Evolutionary conservation across 2,797 vertebrate species (phyloP).

Genomic region (Diplodus puntazzo): DNA sequence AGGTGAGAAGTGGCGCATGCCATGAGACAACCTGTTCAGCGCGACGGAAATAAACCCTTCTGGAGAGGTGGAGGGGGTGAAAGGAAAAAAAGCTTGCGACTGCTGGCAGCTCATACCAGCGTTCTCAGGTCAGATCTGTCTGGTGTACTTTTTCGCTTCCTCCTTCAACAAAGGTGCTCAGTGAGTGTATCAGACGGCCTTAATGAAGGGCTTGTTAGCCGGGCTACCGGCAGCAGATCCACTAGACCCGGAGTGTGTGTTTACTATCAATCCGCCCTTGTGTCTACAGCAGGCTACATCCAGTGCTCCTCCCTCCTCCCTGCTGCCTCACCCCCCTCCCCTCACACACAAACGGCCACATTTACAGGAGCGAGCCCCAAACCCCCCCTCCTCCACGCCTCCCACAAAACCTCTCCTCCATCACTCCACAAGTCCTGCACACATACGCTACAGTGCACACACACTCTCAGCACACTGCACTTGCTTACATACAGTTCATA

Average conservation of each 20-base stretch:
- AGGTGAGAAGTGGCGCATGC: conserved; percentile 48
- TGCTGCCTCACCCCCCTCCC: conserved; percentile 24
- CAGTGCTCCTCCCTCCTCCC: conserved; percentile 44
- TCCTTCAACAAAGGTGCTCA: conserved; percentile 81
- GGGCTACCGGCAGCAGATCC: conserved; percentile 73
- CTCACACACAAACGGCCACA: conserved; percentile 78
- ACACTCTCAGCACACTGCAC: conserved; percentile 21
- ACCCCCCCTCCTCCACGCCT: conserved; percentile 15
- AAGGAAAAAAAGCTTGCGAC: conserved; percentile 15
- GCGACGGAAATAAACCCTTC: conserved; percentile 68
- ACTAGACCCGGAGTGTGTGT: conserved; percentile 76
- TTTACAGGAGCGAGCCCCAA: conserved; percentile 67
- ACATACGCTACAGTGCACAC: conserved; percentile 47
- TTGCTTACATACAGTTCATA: conserved; percentile 1
- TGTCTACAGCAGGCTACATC: conserved; percentile 76
- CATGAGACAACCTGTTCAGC: conserved; percentile 71
- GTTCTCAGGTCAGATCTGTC: conserved; percentile 79
- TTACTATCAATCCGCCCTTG: conserved; percentile 80
- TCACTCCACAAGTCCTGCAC: conserved; percentile 66
- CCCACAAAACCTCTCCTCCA: conserved; percentile 64
- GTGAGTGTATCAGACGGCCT: conserved; percentile 79
- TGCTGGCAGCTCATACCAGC: conserved; percentile 69
- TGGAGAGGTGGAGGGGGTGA: conserved; percentile 29
- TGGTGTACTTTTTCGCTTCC: conserved; percentile 78
- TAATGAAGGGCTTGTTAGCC: conserved; percentile 83